phyloP scores from a whole-genome alignment of 2,797 vertebrate genomes.

The Lagorchestes hirsutus region DNA sequence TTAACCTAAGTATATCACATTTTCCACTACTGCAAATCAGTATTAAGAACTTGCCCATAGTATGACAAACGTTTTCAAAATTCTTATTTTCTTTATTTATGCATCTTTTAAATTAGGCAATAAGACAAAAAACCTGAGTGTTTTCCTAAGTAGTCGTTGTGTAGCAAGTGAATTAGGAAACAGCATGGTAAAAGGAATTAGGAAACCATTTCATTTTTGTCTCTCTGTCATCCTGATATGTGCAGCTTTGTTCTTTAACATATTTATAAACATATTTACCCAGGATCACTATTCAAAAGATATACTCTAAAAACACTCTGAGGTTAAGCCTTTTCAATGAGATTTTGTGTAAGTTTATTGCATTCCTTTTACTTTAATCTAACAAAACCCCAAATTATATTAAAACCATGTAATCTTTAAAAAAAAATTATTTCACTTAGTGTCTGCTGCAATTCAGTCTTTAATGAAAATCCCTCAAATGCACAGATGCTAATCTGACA shows the following conservation, averaged over 20 bases:
- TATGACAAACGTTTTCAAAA: slow-evolving; percentile 42
- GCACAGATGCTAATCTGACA: neutral
- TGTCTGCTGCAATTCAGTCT: slow-evolving; percentile 64
- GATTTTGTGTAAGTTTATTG: neutral
- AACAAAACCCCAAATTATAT: slow-evolving; percentile 41
- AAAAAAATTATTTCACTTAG: slow-evolving; percentile 70
- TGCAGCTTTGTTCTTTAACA: neutral
- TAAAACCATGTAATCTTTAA: slow-evolving; percentile 48
- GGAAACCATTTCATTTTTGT: neutral
- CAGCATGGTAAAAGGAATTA: slow-evolving; percentile 38
- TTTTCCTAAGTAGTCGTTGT: slow-evolving; percentile 14
- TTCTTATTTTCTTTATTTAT: slow-evolving; percentile 1
- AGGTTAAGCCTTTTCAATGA: neutral
- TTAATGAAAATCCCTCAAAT: slow-evolving; percentile 37
- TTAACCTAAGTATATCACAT: slow-evolving; percentile 39
- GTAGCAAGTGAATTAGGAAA: slow-evolving; percentile 36
- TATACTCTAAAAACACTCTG: slow-evolving; percentile 50
- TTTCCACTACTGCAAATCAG: slow-evolving; percentile 59
- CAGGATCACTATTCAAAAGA: slow-evolving; percentile 35
- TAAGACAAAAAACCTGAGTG: slow-evolving; percentile 4
- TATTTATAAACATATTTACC: neutral
- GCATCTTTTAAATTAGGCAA: slow-evolving; percentile 37
- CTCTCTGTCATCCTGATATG: neutral
- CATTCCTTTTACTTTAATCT: neutral
- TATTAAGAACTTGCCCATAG: slow-evolving; percentile 54